phyloP scores from a whole-genome alignment of 2,888 invertebrate genomes.

The Drosophila macrospina region DNA sequence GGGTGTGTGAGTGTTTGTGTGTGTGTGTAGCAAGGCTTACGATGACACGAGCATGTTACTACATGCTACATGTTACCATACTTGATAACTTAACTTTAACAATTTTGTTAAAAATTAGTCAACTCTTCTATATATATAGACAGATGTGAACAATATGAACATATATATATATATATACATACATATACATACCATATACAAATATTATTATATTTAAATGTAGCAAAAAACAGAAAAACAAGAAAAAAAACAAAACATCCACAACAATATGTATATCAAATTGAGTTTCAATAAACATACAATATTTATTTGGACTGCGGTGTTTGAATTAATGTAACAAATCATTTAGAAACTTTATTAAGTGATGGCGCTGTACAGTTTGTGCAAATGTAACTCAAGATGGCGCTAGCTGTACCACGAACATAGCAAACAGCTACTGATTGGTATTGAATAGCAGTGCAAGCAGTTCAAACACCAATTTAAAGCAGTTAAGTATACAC shows the following conservation, averaged over 20 bases:
- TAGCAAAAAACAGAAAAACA: constrained; percentile 51
- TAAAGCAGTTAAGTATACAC: neutral
- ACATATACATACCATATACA: constrained; percentile 41
- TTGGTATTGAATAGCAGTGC: too few species aligned
- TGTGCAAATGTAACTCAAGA: neutral
- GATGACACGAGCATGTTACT: constrained; percentile 24
- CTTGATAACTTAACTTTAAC: constrained; percentile 32
- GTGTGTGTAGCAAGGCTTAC: constrained; percentile 45
- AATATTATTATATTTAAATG: constrained; percentile 62
- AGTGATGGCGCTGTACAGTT: neutral
- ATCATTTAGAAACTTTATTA: neutral
- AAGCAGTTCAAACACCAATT: neutral
- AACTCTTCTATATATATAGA: constrained; percentile 47
- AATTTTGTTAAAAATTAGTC: constrained; percentile 58
- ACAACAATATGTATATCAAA: constrained; percentile 73
- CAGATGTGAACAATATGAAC: constrained; percentile 53
- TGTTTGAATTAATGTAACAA: neutral
- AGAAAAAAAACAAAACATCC: constrained; percentile 36
- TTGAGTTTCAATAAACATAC: constrained; percentile 78
- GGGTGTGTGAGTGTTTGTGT: constrained; percentile 9
- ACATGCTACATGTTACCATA: too few species aligned
- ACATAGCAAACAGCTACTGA: neutral
- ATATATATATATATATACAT: constrained; percentile 45
- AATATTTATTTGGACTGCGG: constrained; percentile 68
- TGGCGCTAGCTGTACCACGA: neutral